Percentiles rank a stretch among this genome's conserved stretches.
phyloP scores from a whole-genome alignment of 2,888 invertebrate species.

The Junonia oenone region DNA sequence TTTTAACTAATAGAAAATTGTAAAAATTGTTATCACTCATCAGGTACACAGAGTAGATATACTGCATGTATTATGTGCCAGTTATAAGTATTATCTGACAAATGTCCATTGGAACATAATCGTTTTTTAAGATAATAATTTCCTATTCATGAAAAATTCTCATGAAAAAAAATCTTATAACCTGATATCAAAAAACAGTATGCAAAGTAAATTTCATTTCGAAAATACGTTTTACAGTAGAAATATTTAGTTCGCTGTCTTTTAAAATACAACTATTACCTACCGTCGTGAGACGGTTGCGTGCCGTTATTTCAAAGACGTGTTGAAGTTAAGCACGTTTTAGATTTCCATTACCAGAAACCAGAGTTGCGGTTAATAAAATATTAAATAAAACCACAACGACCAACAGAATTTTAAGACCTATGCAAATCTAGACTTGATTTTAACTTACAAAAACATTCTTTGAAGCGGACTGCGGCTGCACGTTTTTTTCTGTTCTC shows the following conservation, averaged over 20 bases:
- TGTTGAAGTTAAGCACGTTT: slow-evolving; percentile 7
- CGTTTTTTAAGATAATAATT: no score
- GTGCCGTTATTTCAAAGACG: background rate
- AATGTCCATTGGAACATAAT: no score
- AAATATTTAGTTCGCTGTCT: background rate
- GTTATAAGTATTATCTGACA: no score
- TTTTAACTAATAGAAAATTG: background rate
- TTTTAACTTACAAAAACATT: slow-evolving; percentile 13
- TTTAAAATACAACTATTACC: background rate
- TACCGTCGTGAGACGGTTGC: background rate
- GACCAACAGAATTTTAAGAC: slow-evolving; percentile 5
- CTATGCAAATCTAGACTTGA: slow-evolving; percentile 14
- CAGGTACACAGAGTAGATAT: no score
- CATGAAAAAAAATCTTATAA: no score
- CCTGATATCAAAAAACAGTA: no score
- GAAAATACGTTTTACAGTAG: background rate
- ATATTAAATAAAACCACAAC: slow-evolving; percentile 9
- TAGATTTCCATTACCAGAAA: slow-evolving; percentile 2
- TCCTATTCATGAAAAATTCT: background rate
- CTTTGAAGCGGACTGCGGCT: slow-evolving; percentile 14
- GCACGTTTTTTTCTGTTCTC: background rate
- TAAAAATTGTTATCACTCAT: no score
- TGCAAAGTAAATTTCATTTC: background rate
- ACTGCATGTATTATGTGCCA: no score
- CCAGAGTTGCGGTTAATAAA: slow-evolving; percentile 10